phyloP scores from a whole-genome alignment of 2,797 vertebrate species.

The Xenops minutus region DNA sequence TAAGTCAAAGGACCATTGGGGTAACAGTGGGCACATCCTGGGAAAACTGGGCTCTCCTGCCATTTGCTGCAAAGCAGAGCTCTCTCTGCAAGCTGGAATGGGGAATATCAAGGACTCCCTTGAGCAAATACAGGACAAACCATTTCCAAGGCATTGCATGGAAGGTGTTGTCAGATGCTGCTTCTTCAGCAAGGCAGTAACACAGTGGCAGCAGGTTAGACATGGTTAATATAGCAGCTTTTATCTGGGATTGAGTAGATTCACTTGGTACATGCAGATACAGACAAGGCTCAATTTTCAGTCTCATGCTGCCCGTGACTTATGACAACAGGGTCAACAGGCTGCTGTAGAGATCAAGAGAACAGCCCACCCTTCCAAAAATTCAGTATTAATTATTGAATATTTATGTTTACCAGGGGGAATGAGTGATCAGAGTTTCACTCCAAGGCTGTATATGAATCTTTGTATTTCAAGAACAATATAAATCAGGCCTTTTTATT shows the following conservation, averaged over 20 bases:
- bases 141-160: not conserved
- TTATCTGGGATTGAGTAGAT: not conserved
- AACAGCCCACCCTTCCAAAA: conserved; percentile 32
- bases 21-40: not conserved
- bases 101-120: not conserved
- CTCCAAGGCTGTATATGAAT: conserved; percentile 8
- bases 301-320: not conserved
- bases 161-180: not conserved
- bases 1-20: not conserved
- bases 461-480: conserved; percentile 61
- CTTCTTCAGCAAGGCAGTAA: not conserved
- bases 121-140: not conserved
- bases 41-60: not conserved
- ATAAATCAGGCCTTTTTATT: conserved; percentile 58
- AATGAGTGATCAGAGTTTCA: conserved; percentile 49
- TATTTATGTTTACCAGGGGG: conserved; percentile 47
- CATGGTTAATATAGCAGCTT: not conserved
- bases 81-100: not conserved
- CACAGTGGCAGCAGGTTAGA: not conserved
- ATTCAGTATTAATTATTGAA: conserved; percentile 68
- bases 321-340: conserved; percentile 37
- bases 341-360: conserved; percentile 49
- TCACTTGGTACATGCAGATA: not conserved
- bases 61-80: not conserved
- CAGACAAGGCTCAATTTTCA: not conserved